These are phyloP conservation scores for Gallinago undulata DNA, from an alignment of 2,113 vertebrate species.

Conservation along the genomic window DNA sequence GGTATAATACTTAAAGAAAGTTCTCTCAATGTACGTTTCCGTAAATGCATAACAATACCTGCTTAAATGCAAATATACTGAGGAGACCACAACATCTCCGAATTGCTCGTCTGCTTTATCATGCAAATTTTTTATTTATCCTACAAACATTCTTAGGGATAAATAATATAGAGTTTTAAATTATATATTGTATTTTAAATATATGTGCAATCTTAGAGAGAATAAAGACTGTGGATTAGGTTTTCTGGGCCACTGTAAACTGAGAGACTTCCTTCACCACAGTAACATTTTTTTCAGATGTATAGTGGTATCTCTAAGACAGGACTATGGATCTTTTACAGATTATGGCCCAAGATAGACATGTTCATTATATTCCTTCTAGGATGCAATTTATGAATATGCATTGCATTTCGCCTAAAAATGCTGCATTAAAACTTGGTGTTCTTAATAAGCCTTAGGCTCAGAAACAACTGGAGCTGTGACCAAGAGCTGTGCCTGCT, in stretches of 20 bases:
- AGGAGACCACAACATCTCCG: conserved; percentile 42
- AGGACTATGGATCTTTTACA: background rate
- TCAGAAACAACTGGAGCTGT: background rate
- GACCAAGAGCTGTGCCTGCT: background rate
- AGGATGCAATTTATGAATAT: background rate
- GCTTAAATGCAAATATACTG: conserved; percentile 67
- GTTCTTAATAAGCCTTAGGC: background rate
- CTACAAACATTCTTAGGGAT: conserved; percentile 49
- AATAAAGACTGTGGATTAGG: background rate
- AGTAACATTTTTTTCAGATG: background rate
- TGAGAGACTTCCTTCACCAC: background rate
- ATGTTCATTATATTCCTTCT: background rate
- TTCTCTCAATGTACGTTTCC: conserved; percentile 27
- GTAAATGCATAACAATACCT: conserved; percentile 49
- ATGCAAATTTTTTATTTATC: conserved; percentile 73
- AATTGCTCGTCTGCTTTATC: conserved; percentile 52
- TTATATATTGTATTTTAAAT: background rate
- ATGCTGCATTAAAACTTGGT: background rate
- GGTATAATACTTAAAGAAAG: conserved; percentile 40
- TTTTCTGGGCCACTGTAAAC: background rate
- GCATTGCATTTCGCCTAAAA: background rate
- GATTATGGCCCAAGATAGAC: background rate
- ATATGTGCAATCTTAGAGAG: background rate
- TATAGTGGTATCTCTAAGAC: background rate
- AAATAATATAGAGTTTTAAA: conserved; percentile 61